These are phyloP conservation scores for Microcebus lehilahytsara DNA, from an alignment of 2,113 vertebrate genomes.

Conservation along the genomic window DNA sequence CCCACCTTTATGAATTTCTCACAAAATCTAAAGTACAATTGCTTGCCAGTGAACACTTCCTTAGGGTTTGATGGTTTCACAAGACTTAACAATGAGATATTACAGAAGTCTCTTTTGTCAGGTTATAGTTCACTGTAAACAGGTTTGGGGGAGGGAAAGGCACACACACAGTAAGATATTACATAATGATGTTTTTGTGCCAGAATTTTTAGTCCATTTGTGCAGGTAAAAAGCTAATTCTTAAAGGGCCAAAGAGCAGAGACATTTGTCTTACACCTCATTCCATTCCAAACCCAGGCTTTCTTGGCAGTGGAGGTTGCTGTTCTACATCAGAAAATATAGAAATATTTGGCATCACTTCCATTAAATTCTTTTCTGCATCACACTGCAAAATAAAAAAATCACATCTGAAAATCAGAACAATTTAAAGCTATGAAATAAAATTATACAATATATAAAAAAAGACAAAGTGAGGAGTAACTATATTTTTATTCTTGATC, in stretches of 20 bases:
- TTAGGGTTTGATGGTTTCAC: conserved; percentile 20
- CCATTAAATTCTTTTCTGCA: not conserved
- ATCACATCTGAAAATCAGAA: not conserved
- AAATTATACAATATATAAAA: conserved; percentile 11
- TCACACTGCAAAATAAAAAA: not conserved
- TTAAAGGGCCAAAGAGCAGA: not conserved
- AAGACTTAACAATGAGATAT: conserved; percentile 20
- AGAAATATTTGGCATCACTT: not conserved
- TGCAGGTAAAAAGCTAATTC: conserved; percentile 51
- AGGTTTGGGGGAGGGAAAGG: not conserved
- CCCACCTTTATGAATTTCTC: conserved; percentile 27
- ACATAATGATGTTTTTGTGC: conserved; percentile 29
- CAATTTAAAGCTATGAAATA: not conserved
- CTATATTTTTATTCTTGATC: conserved; percentile 4
- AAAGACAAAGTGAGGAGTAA: not conserved
- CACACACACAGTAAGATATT: not conserved
- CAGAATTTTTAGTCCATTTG: not conserved
- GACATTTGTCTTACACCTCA: not conserved
- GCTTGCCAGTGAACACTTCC: not conserved
- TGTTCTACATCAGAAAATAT: not conserved
- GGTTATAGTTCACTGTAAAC: conserved; percentile 36
- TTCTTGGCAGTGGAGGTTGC: not conserved
- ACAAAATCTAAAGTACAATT: not conserved
- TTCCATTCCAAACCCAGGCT: not conserved
- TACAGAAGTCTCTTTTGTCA: not conserved